phyloP scores from a whole-genome alignment of 2,888 invertebrate genomes.

The Oscheius sp. region DNA sequence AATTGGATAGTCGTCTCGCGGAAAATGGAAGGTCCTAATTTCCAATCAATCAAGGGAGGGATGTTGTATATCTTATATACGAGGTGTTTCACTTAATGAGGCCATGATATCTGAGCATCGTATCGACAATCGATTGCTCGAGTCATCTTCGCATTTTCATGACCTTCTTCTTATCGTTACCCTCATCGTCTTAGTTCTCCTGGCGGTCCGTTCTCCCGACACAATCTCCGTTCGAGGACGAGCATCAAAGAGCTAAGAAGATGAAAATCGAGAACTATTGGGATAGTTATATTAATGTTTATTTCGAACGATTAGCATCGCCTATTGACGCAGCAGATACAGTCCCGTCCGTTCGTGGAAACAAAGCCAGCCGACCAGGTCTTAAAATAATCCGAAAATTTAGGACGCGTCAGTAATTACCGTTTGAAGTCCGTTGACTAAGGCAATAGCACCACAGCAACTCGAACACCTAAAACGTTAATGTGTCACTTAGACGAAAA shows the following conservation, averaged over 20 bases:
- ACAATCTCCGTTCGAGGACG: slow-evolving; percentile 28
- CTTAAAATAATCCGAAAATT: background rate
- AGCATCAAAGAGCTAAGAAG: slow-evolving; percentile 5
- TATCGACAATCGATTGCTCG: slow-evolving; percentile 25
- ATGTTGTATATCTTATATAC: too few relatives aligned
- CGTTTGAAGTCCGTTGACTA: background rate
- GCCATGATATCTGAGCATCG: slow-evolving; percentile 20
- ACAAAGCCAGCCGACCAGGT: slow-evolving; percentile 19
- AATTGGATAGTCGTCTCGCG: too few relatives aligned
- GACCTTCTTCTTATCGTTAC: slow-evolving; percentile 26
- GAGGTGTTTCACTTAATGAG: background rate
- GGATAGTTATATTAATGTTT: background rate
- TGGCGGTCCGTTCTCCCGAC: slow-evolving; percentile 24
- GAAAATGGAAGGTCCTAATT: too few relatives aligned
- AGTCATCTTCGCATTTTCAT: slow-evolving; percentile 26
- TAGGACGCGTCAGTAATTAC: background rate
- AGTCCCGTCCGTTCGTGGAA: slow-evolving; percentile 18
- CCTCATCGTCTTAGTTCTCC: slow-evolving; percentile 27
- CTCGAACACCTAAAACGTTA: background rate
- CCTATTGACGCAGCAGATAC: slow-evolving; percentile 28
- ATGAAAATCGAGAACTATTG: background rate
- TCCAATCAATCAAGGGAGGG: too few relatives aligned
- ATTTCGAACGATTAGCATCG: slow-evolving; percentile 4
- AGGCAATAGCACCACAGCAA: slow-evolving; percentile 9
- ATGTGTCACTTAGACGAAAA: background rate